Evolutionary conservation across 2,888 invertebrate species (phyloP).

Genomic region (Pseudoips prasinana): DNA sequence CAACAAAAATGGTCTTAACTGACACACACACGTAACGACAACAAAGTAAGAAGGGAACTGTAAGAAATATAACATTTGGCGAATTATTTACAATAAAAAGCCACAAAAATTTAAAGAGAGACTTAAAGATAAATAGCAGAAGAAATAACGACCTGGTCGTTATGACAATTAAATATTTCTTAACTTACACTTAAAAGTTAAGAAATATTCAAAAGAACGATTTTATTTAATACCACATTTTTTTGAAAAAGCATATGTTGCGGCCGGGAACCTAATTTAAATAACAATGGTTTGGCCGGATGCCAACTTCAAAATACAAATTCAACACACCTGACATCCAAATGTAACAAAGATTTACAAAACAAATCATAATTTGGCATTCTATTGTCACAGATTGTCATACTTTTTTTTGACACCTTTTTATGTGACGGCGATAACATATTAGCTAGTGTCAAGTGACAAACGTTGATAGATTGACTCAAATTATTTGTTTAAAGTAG

Average conservation of each 20-base stretch:
- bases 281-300: constrained; percentile 52
- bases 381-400: constrained; percentile 16
- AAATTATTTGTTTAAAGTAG: no score
- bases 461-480: background rate
- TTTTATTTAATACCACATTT: constrained; percentile 20
- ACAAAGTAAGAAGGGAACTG: no score
- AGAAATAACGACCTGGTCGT: no score
- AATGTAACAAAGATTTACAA: constrained; percentile 30
- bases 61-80: no score
- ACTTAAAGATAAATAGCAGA: no score
- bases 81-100: no score
- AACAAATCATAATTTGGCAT: constrained; percentile 31
- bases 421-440: constrained; percentile 7
- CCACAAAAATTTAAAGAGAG: no score
- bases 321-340: constrained; percentile 49
- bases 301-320: constrained; percentile 53
- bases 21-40: no score
- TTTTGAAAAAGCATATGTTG: constrained; percentile 38
- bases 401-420: constrained; percentile 10
- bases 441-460: constrained; percentile 10
- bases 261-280: constrained; percentile 43
- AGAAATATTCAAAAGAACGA: no score
- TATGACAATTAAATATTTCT: no score
- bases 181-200: no score
- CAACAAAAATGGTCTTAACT: no score